Base-by-base conservation (phyloP, 1,140 invertebrate species). In the Musca vetustissima region DNA sequence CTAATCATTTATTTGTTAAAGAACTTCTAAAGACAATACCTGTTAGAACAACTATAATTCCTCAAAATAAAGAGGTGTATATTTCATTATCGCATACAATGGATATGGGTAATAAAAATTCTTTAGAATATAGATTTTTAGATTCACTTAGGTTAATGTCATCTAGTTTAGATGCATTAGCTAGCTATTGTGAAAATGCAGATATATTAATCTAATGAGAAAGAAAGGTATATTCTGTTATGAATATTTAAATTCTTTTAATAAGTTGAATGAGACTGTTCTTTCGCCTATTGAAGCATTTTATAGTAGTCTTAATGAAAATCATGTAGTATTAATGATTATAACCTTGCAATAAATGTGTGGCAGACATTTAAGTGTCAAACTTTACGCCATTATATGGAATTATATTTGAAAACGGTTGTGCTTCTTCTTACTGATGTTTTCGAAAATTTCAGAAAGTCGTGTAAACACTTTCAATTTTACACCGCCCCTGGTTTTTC, bases 381-480 rank as follows among this genome's bases (percentile, higher is more conserved):
- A 72, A 80, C 53, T 36, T 53, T 85, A 13, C 70, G 77, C 7
- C 75, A 85, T 50, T 84, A 84, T 73, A 74, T 77, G 32, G 78
- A 83, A 66, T 70, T 85, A 28, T 85, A 85, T 74, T 71, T 83
- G 17, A 83, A 78, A 75, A 75, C 72, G 6, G 61, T 4, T 28
- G 28, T 28, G 28, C 28, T 28, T 28, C 28, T 84, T 25, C 69
- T 83, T 53, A 78, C 76, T 6, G 84, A 85, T 75, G 73, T 86
- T 21, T 85, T 86, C 74, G 83, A 85, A 78, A 83, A 84, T 73
- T 85, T 84, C 73, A 21, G 81, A 67, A 66, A 71, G 24, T 71
- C 55, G 17, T 75, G 75, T 69, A 55, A 73, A 66, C 72, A 75
- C 13, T 52, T 72, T 21, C 73, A 78, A 52, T 83, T 79, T 72